Evolutionary conservation across 1,140 invertebrate genomes (phyloP), one percentile per base, ranked within the genome.

Genomic region (Asobara japonica): DNA sequence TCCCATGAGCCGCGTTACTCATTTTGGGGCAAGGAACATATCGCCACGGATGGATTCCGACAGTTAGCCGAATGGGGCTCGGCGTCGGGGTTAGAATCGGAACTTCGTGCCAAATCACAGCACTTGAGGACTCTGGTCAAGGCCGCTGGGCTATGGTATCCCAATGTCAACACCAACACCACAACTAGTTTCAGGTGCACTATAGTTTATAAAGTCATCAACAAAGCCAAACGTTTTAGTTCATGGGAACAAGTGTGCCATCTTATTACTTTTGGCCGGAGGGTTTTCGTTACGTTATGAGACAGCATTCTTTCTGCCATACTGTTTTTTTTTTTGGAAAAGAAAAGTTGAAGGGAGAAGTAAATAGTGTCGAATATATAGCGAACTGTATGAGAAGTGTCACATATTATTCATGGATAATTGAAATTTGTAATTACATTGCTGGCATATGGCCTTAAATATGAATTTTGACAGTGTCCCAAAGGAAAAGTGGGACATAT

Each of bases 41-140:
- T 94, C 69, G 95, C 98, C 6, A 94, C 94, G 0, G 95, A 97
- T 80, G 98, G 97, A 11, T 94, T 99, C 69, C 93, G 95, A 77
- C 94, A 96, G 78, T 89, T 99, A 70, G 97, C 97, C 0, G 97
- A 98, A 85, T 96, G 93, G 91, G 98, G 98, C 3, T 97, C 96
- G 0, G 94, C 96, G 0, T 90, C 95, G 2, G 92, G 94, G n/a
- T 89, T 99, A 74, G 97, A 99, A 86, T 90, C 91, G 0, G 97
- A 99, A 88, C 89, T 99, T 51, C 93, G 95, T 74, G 91, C 92
- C 16, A 91, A 96, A 77, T 92, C 94, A 27, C 90, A 91, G 75
- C 90, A 94, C 79, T 86, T 99, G 60, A 92, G 96, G 36, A 98
- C 97, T 0, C 94, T 99, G 20, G 94, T 99, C 72, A 99, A 99